phyloP scores from a whole-genome alignment of 2,113 vertebrate genomes.

The Trematocara stigmaticum region DNA sequence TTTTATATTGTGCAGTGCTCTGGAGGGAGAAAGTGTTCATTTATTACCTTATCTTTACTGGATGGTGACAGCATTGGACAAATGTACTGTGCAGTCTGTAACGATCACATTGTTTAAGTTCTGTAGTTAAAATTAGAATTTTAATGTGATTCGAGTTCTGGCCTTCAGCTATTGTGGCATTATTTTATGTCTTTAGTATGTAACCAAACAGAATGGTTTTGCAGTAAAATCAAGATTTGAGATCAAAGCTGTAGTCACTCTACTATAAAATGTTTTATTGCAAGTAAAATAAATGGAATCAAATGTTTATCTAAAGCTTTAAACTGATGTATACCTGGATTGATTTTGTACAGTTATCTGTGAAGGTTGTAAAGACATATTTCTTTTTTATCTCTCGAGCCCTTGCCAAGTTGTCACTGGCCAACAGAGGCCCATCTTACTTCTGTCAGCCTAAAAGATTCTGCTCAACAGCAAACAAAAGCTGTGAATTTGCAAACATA shows the following conservation, averaged over 20 bases:
- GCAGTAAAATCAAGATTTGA: neutral
- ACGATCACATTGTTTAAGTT: slow-evolving; percentile 8
- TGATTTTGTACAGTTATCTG: neutral
- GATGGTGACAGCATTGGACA: neutral
- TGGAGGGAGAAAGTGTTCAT: neutral
- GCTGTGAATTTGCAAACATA: neutral
- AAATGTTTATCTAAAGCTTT: neutral
- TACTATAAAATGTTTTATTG: neutral
- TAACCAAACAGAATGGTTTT: neutral
- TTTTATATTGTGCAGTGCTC: neutral
- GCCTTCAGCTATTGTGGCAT: neutral
- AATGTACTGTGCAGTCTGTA: neutral
- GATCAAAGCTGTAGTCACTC: neutral
- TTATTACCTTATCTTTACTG: neutral
- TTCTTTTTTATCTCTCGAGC: neutral
- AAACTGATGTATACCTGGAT: neutral
- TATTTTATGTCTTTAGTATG: neutral
- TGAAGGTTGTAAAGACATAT: neutral
- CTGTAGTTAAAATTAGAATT: slow-evolving; percentile 6
- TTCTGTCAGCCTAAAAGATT: neutral
- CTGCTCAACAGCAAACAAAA: neutral
- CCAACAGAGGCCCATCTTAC: neutral
- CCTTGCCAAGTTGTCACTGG: neutral
- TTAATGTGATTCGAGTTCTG: neutral
- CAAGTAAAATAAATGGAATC: neutral